Percentiles rank a stretch among this genome's conserved stretches.
Evolutionary conservation across 1,140 invertebrate species (phyloP).

Genomic region (Pogonomyrmex californicus): DNA sequence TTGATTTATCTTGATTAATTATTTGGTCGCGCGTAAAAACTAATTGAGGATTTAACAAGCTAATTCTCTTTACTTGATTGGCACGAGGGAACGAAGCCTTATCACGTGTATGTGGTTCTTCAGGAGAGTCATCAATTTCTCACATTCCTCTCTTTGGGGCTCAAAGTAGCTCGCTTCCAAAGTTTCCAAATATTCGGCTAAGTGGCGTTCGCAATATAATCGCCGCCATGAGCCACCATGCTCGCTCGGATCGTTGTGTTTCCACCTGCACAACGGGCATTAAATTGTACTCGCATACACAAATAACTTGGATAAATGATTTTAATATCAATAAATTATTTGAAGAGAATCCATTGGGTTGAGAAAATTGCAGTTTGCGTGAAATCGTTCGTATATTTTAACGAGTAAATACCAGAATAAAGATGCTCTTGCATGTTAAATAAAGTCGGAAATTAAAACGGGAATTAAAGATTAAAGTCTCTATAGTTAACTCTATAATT

Average conservation of each 20-base stretch:
- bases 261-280: slow-evolving; percentile 77
- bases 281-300: not conserved
- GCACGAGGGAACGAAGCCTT: slow-evolving; percentile 77
- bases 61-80: slow-evolving; percentile 76
- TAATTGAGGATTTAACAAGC: not conserved
- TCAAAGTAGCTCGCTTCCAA: slow-evolving; percentile 79
- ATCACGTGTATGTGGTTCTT: slow-evolving; percentile 75
- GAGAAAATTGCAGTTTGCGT: not conserved
- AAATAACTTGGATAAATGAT: not conserved
- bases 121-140: slow-evolving; percentile 75
- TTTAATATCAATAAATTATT: slow-evolving; percentile 1
- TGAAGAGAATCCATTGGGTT: not conserved
- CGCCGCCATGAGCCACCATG: slow-evolving; percentile 83
- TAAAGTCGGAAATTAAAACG: not conserved
- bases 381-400: not conserved
- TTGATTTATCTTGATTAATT: not conserved
- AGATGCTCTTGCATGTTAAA: not conserved
- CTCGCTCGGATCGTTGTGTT: slow-evolving; percentile 76
- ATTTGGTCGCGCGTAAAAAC: not conserved
- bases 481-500: not conserved
- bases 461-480: not conserved
- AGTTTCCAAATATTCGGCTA: slow-evolving; percentile 83
- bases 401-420: not conserved
- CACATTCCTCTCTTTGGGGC: slow-evolving; percentile 71
- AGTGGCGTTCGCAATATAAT: slow-evolving; percentile 83